A percentile compares a stretch with the other conserved stretches of the same genome.
phyloP scores from a whole-genome alignment of 2,888 invertebrate genomes.

The Morpho achilles region DNA sequence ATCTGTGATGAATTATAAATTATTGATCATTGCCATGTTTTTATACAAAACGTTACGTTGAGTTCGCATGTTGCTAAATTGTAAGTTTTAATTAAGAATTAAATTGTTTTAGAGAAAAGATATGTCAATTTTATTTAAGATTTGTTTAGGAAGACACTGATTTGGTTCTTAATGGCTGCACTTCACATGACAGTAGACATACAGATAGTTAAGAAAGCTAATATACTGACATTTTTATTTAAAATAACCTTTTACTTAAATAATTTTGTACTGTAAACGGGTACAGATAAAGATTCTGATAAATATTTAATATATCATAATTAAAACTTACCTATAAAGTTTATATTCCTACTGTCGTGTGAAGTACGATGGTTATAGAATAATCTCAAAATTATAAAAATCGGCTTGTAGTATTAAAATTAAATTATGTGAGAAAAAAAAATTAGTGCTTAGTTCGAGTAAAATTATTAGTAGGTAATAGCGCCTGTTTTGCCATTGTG shows the following conservation, averaged over 20 bases:
- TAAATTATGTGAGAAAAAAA: conserved; percentile 8
- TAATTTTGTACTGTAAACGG: too few species aligned
- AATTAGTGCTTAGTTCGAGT: conserved; percentile 11
- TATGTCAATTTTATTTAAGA: conserved; percentile 10
- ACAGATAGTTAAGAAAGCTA: too few species aligned
- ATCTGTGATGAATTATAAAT: neutral
- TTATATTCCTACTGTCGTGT: conserved; percentile 4
- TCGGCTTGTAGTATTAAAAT: conserved; percentile 16
- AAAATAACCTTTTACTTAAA: too few species aligned
- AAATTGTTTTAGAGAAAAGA: conserved; percentile 19
- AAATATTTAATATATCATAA: too few species aligned
- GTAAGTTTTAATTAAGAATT: conserved; percentile 8
- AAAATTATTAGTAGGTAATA: neutral
- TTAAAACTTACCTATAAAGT: neutral
- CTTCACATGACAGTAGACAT: too few species aligned
- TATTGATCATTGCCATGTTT: conserved; percentile 5
- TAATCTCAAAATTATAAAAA: conserved; percentile 12
- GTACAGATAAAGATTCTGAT: too few species aligned
- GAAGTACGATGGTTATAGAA: conserved; percentile 10
- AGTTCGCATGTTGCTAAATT: too few species aligned
- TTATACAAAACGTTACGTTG: too few species aligned
- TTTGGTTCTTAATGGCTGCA: too few species aligned
- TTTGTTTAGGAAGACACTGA: too few species aligned
- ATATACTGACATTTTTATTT: too few species aligned
- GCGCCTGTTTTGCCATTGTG: too few species aligned